These are phyloP conservation scores for Sebastes oblongus DNA, from an alignment of 2,797 vertebrate species.

Conservation along the genomic window DNA sequence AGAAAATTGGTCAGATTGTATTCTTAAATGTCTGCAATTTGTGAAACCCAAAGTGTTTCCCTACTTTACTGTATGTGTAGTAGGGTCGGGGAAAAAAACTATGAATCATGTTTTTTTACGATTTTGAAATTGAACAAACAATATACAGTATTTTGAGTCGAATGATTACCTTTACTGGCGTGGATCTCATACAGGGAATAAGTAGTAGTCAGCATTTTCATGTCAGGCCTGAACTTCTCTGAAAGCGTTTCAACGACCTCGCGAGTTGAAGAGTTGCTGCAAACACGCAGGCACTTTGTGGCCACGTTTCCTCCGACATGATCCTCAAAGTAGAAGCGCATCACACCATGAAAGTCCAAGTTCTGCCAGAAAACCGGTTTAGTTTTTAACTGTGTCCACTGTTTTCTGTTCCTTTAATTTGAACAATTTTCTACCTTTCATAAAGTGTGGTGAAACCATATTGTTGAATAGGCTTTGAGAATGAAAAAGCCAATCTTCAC, in stretches of 20 bases:
- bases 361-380: slow-evolving; percentile 77
- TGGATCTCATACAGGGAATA: slow-evolving; percentile 91
- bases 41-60: too few species aligned
- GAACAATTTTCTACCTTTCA: background rate
- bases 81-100: rapidly evolving
- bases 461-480: background rate
- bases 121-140: too few species aligned
- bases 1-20: background rate
- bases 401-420: background rate
- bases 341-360: slow-evolving; percentile 91
- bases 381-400: background rate
- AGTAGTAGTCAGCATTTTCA: slow-evolving; percentile 87
- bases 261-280: slow-evolving; percentile 85
- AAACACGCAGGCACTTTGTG: slow-evolving; percentile 91
- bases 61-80: too few species aligned
- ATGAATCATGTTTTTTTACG: too few species aligned
- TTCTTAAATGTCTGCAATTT: background rate
- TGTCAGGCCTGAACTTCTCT: slow-evolving; percentile 92
- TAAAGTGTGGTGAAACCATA: background rate
- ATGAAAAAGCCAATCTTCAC: background rate
- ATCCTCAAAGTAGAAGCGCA: slow-evolving; percentile 95
- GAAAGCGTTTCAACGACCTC: slow-evolving; percentile 88
- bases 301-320: slow-evolving; percentile 87
- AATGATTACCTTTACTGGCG: slow-evolving; percentile 83
- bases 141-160: background rate